Conservation (phyloP, 1,140 invertebrate genomes). For the Mesaphorura yosii region DNA sequence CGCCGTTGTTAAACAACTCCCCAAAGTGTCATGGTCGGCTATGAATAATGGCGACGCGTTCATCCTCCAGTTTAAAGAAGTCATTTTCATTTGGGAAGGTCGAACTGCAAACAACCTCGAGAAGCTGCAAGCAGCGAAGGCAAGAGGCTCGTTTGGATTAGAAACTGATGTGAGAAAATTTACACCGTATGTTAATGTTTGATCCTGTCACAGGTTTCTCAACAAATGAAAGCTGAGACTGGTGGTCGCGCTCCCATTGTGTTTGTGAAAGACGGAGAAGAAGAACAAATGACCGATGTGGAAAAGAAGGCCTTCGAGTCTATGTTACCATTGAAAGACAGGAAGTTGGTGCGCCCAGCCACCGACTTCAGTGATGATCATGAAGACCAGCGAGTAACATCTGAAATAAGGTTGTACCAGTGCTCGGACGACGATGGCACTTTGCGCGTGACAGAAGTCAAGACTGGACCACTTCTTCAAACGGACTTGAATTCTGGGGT, state of each 20-base stretch:
- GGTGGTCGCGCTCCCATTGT: slow-evolving; percentile 47
- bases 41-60: slow-evolving; percentile 81
- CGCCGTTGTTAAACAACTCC: slow-evolving; percentile 55
- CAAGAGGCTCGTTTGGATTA: slow-evolving; percentile 20
- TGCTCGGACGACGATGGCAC: slow-evolving; percentile 66
- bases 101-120: slow-evolving; percentile 53
- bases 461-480: slow-evolving; percentile 66
- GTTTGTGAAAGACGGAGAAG: slow-evolving; percentile 74
- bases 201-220: slow-evolving; percentile 38
- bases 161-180: not conserved
- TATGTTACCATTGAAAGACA: slow-evolving; percentile 51
- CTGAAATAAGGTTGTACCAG: slow-evolving; percentile 51
- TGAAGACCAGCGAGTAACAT: slow-evolving; percentile 34
- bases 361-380: slow-evolving; percentile 35
- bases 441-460: slow-evolving; percentile 74
- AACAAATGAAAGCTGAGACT: slow-evolving; percentile 36
- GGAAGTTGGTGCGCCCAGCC: slow-evolving; percentile 28
- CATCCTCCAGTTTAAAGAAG: slow-evolving; percentile 56
- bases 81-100: slow-evolving; percentile 73
- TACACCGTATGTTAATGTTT: not conserved
- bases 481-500: slow-evolving; percentile 65
- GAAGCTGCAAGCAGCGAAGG: slow-evolving; percentile 47
- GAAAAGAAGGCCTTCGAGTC: slow-evolving; percentile 55
- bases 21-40: slow-evolving; percentile 58
- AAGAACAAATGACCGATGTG: slow-evolving; percentile 52